Conservation (phyloP, 2,888 invertebrate genomes). For the Heliothis peltigera region DNA sequence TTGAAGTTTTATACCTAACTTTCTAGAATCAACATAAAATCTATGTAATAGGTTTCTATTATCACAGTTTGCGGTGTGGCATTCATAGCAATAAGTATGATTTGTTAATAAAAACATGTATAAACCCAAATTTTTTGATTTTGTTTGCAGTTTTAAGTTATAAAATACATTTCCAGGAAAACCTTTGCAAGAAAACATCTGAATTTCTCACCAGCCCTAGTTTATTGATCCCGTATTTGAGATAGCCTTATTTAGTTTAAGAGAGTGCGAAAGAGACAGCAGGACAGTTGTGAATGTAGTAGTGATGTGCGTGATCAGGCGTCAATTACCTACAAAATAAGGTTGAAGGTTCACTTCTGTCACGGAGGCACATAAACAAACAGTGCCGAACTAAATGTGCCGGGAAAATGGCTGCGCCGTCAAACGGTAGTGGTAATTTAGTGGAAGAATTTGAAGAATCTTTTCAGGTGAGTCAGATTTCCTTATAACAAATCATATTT, state of each 20-base stretch:
- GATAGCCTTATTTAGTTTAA: slow-evolving; percentile 4
- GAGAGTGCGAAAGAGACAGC: slow-evolving; percentile 44
- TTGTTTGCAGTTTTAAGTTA: background rate
- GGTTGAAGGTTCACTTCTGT: slow-evolving; percentile 57
- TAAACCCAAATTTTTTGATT: background rate
- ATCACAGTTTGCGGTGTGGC: background rate
- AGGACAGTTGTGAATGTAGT: slow-evolving; percentile 42
- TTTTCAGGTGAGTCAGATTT: slow-evolving; percentile 92
- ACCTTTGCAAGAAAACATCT: slow-evolving; percentile 15
- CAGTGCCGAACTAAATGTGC: slow-evolving; percentile 48
- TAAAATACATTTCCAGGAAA: slow-evolving; percentile 12
- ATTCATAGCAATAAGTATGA: background rate
- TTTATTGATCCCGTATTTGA: slow-evolving; percentile 58
- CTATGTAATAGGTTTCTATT: too few relatives aligned
- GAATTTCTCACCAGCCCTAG: slow-evolving; percentile 50
- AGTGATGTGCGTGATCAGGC: slow-evolving; percentile 61
- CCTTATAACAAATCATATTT: background rate
- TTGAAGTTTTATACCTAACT: background rate
- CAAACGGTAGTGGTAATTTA: slow-evolving; percentile 95
- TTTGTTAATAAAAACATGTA: background rate
- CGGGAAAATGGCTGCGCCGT: slow-evolving; percentile 92
- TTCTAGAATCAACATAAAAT: background rate
- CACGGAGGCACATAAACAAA: slow-evolving; percentile 59
- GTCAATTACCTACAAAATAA: slow-evolving; percentile 36
- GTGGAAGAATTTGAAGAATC: slow-evolving; percentile 98